Conservation (phyloP, 2,888 invertebrate species). For the Drosophila stalkeri region DNA sequence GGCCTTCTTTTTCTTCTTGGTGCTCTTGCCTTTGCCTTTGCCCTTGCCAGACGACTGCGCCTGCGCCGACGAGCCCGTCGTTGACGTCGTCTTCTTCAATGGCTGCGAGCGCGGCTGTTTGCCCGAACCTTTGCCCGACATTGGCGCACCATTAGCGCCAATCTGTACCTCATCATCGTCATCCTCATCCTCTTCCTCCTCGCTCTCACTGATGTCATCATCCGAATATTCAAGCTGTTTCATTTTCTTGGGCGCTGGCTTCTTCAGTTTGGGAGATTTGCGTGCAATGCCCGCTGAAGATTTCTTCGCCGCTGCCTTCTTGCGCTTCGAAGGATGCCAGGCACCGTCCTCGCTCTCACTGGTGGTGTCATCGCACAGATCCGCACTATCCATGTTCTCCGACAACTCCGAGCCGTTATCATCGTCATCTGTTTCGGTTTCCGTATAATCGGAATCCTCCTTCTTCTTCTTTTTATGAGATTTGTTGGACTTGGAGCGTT, state of each 20-base stretch:
- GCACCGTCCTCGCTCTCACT: conserved; percentile 84
- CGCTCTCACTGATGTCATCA: conserved; percentile 85
- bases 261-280: conserved; percentile 81
- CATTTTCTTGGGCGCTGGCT: conserved; percentile 68
- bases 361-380: conserved; percentile 85
- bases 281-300: conserved; percentile 58
- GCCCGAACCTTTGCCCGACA: conserved; percentile 79
- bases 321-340: conserved; percentile 84
- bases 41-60: conserved; percentile 56
- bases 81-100: conserved; percentile 54
- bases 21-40: conserved; percentile 67
- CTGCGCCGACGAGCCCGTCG: conserved; percentile 39
- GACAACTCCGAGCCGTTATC: conserved; percentile 82
- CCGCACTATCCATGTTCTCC: conserved; percentile 85
- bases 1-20: conserved; percentile 73
- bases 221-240: conserved; percentile 82
- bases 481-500: conserved; percentile 75
- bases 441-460: conserved; percentile 87
- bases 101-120: conserved; percentile 83
- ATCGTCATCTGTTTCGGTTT: conserved; percentile 87
- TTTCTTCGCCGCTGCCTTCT: conserved; percentile 76
- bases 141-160: conserved; percentile 58
- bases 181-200: conserved; percentile 88
- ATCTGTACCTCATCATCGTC: conserved; percentile 79
- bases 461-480: conserved; percentile 86